Evolutionary conservation across 2,797 vertebrate species (phyloP).

Genomic region (Dallia pectoralis): DNA sequence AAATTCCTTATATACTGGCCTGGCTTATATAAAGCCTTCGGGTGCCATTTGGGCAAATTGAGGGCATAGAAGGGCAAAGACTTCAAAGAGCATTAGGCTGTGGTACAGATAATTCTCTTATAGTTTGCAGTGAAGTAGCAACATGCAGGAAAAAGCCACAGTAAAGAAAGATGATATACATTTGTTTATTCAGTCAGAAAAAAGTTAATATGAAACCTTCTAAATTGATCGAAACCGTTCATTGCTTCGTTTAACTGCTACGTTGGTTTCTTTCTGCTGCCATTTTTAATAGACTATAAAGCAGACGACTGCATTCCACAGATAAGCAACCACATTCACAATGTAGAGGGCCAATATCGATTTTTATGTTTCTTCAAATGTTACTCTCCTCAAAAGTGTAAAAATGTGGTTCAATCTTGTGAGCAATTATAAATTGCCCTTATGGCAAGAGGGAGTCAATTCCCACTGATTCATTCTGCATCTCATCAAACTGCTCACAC

Average conservation of each 20-base stretch:
- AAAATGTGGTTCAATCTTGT: no score
- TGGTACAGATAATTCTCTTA: constrained; percentile 38
- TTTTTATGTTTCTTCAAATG: no score
- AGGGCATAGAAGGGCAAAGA: background rate
- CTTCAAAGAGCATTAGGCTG: constrained; percentile 56
- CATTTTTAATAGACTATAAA: background rate
- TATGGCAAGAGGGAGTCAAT: no score
- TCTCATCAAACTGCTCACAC: no score
- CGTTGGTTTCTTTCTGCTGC: background rate
- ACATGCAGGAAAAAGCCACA: background rate
- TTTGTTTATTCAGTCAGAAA: constrained; percentile 47
- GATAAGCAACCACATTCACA: background rate
- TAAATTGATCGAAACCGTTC: constrained; percentile 20
- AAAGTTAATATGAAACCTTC: constrained; percentile 35
- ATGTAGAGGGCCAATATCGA: background rate
- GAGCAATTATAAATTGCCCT: no score
- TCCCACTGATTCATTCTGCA: no score
- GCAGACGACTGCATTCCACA: background rate
- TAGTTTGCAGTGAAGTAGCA: constrained; percentile 24
- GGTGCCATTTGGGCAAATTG: background rate
- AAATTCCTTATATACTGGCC: background rate
- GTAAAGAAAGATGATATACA: constrained; percentile 24
- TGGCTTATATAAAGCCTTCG: background rate
- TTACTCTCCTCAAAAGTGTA: no score
- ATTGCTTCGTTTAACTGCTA: constrained; percentile 10